Percentiles rank a stretch among this genome's conserved stretches.
Evolutionary conservation across 2,113 vertebrate species (phyloP).

Genomic region (Odobenus rosmarus): DNA sequence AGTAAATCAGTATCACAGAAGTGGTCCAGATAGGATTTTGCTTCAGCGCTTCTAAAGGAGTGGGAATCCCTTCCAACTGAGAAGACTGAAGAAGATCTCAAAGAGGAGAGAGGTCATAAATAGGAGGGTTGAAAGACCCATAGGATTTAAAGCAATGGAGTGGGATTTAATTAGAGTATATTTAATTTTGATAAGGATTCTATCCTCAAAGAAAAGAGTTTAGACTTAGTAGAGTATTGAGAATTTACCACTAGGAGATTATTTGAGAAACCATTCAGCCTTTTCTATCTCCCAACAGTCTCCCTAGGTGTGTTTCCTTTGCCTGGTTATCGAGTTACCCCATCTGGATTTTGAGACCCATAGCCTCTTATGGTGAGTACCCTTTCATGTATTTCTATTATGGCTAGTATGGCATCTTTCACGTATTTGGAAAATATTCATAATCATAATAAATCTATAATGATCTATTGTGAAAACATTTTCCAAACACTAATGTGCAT

Average conservation of each 20-base stretch:
- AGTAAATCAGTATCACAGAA: not conserved
- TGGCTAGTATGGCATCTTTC: not conserved
- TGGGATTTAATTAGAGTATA: not conserved
- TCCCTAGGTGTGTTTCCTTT: not conserved
- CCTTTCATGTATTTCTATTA: not conserved
- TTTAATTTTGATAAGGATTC: not conserved
- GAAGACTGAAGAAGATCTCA: not conserved
- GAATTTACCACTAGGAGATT: not conserved
- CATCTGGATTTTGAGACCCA: not conserved
- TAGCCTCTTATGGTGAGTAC: rapidly evolving
- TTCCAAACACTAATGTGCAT: not conserved
- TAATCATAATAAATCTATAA: not conserved
- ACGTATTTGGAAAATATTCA: not conserved
- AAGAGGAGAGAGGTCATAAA: not conserved
- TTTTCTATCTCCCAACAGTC: not conserved
- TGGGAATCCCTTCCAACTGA: not conserved
- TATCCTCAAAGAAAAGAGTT: not conserved
- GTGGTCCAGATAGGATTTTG: not conserved
- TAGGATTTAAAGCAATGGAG: not conserved
- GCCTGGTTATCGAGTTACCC: not conserved
- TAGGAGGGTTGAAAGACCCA: not conserved
- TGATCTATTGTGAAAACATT: not conserved
- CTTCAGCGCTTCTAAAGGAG: not conserved
- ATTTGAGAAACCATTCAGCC: not conserved
- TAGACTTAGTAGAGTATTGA: not conserved